A percentile compares a stretch with the other conserved stretches of the same genome.
Evolutionary conservation across 2,113 vertebrate species (phyloP).

Genomic region (Mixornis gularis): DNA sequence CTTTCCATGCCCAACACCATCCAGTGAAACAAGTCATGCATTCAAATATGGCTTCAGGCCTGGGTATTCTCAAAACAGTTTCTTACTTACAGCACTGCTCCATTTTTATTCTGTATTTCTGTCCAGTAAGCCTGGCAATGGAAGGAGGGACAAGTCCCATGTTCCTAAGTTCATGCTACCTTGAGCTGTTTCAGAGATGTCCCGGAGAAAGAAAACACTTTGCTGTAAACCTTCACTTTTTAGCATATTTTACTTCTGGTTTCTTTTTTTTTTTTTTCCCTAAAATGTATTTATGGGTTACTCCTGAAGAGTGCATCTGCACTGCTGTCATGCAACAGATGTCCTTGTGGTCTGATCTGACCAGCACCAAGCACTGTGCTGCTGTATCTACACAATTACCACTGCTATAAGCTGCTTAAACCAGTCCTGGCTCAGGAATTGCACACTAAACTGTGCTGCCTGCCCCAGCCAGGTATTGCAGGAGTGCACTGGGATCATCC

Average conservation of each 20-base stretch:
- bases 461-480: background rate
- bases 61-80: background rate
- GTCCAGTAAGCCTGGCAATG: background rate
- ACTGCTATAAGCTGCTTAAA: background rate
- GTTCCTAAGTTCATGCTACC: background rate
- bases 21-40: background rate
- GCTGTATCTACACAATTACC: background rate
- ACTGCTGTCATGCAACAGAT: background rate
- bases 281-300: background rate
- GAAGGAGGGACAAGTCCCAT: background rate
- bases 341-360: background rate
- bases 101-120: background rate
- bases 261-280: accelerated
- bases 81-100: background rate
- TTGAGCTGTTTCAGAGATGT: background rate
- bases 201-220: background rate
- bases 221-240: background rate
- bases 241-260: background rate
- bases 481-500: background rate
- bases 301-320: background rate
- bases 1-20: background rate
- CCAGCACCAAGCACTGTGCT: background rate
- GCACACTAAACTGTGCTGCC: background rate
- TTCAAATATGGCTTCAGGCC: background rate
- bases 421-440: background rate